Base-by-base conservation (phyloP, 2,888 invertebrate species). In the Ethmia dodecea region DNA sequence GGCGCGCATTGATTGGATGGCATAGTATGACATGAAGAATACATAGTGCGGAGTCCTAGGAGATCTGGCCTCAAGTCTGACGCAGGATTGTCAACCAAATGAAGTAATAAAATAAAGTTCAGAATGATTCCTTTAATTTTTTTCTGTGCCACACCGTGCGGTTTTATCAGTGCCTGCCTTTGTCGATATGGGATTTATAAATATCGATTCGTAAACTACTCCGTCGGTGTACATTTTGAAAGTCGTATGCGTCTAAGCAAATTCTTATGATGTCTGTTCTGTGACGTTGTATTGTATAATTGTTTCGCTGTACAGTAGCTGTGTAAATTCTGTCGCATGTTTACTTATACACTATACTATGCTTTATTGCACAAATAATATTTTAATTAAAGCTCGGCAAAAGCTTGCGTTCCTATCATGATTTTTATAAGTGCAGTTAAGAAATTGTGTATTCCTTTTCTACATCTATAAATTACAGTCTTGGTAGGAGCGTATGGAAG, bases 241-340 rank as follows among this genome's bases (percentile, higher is more conserved):
- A 13, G 14, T 37, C 16, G 37, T n/a, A 36, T 34, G 28, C 28
- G 42, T 35, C n/a, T n/a, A n/a, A 40, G 25, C 13, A 38, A 33
- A 3, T 36, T 55, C 52, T 55, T 55, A 52, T 50, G 47, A 53
- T 45, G 38, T 41, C 27, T 41, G 34, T 39, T 46, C 42, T 46
- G 41, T 55, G 44, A 50, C 47, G 38, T 36, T 68, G 67, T 70
- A 70, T 36, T 68, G 67, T 70, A 70, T 61, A 71, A 65, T 73
- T 55, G 50, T 65, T 67, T 63, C 42, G 51, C 54, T 64, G 74
- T 74, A 77, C 68, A 74, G 65, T 62, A 61, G 55, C 60, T 57
- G 51, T 64, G 55, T 72, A 67, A 58, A 67, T 69, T 70, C 58
- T 56, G 65, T 75, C 62, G 65, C 73, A 65, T 75, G 61, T 64